These are phyloP conservation scores for Leucoraja ocellata DNA, from an alignment of 2,797 vertebrate genomes.

Conservation along the genomic window DNA sequence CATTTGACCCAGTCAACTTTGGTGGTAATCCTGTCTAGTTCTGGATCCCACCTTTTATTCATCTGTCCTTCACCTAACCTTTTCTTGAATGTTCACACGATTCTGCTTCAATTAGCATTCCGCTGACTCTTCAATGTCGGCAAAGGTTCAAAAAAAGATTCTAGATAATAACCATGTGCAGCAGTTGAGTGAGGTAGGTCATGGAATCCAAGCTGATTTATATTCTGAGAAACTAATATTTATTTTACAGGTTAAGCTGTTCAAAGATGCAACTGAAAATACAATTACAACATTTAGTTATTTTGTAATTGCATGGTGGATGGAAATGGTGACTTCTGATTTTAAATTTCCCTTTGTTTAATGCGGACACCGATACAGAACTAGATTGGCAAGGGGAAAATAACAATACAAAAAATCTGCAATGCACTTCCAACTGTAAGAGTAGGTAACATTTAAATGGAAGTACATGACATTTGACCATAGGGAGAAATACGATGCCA, in stretches of 20 bases:
- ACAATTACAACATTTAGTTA: not conserved
- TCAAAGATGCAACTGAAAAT: not conserved
- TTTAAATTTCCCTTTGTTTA: no score
- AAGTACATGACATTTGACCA: no score
- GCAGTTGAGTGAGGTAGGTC: not conserved
- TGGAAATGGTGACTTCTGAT: no score
- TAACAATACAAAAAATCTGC: no score
- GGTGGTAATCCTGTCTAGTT: not conserved
- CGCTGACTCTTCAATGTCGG: not conserved
- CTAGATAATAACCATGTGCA: not conserved
- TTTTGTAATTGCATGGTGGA: not conserved
- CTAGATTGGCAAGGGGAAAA: no score
- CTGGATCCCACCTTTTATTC: not conserved
- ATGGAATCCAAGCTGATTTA: not conserved
- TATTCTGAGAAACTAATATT: not conserved
- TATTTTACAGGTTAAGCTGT: not conserved
- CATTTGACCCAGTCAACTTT: not conserved
- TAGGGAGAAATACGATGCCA: no score
- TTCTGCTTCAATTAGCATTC: not conserved
- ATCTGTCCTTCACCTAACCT: not conserved
- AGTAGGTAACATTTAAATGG: no score
- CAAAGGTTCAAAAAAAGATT: not conserved
- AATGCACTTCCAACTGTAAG: no score
- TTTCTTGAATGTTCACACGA: not conserved
- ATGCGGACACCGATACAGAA: no score